Base-by-base conservation (phyloP, 2,888 invertebrate species). In the Cheiracanthium punctorium region DNA sequence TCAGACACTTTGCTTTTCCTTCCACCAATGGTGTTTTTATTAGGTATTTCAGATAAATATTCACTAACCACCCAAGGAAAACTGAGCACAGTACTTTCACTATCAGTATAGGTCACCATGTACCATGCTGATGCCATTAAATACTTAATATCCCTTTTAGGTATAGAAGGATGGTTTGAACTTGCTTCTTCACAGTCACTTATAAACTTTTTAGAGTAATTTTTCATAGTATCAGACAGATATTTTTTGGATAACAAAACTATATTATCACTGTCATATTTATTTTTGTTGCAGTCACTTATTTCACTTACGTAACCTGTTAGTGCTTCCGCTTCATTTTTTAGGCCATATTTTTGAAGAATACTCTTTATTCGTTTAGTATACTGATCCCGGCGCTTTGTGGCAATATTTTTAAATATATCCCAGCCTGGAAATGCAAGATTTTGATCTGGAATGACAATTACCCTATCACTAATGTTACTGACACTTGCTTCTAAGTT, bases 21-120 rank as follows among this genome's bases (percentile, higher is more conserved):
- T 33, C n/a, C 20, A 5, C 2, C 10, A 7, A 4, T 37, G 4
- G 37, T 37, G 10, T 82, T 58, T 37, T 70, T 70, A 0, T 37
- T 70, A n/a, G 37, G 52, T 20, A 82, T 73, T 72, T 82, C 77
- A 58, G 43, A 67, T 29, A 85, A 32, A 1, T 79, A 14, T 10
- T 89, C 87, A 20, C 70, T 52, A 28, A 89, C 74, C 30, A 88
- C 77, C 79, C 87, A 89, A 0, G 89, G 84, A 48, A 89, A 84
- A 29, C 88, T 88, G 4, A 80, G 71, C 8, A 82, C 48, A 14
- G 33, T 30, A 5, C 29, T 37, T 5, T 79, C 82, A 10, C 67
- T 12, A 20, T 37, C 52, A 4, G 1, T n/a, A 29, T 87, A 76
- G 28, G 82, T 80, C 20, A 89, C 88, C 85, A 88, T 48, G 52